A percentile compares a stretch with the other conserved stretches of the same genome.
Evolutionary conservation across 92 coral and sea anemone species (phyloP).

Genomic region (Bergia sp.): DNA sequence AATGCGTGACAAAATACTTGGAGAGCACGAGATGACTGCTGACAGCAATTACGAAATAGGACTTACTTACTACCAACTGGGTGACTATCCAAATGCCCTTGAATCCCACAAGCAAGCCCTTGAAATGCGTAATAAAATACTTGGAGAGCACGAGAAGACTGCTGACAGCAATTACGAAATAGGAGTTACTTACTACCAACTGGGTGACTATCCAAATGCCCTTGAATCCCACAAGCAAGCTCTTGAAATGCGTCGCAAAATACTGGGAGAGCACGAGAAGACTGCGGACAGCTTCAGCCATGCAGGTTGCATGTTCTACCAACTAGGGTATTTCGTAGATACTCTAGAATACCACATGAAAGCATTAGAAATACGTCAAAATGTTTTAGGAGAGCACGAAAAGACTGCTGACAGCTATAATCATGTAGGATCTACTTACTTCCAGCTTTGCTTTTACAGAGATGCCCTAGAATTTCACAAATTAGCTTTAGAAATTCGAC

Average conservation of each 20-base stretch:
- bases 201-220: neutral
- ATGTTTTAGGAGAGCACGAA: neutral
- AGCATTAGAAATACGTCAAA: neutral
- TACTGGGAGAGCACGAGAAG: neutral
- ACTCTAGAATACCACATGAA: neutral
- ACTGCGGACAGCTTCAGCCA: neutral
- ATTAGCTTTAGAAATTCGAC: too few relatives aligned
- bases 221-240: neutral
- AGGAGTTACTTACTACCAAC: neutral
- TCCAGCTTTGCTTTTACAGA: too few relatives aligned
- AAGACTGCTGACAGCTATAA: too few relatives aligned
- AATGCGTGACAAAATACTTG: neutral
- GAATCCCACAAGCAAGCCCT: neutral
- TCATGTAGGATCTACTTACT: too few relatives aligned
- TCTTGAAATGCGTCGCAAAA: neutral
- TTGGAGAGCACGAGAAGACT: neutral
- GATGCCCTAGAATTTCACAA: too few relatives aligned
- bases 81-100: too few relatives aligned
- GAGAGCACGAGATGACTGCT: neutral
- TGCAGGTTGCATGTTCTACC: neutral
- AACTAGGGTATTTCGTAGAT: neutral
- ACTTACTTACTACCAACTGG: neutral
- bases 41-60: neutral
- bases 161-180: neutral
- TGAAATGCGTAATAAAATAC: neutral